Conservation (phyloP, 2,888 invertebrate genomes). For the Syrista parreyssii region DNA sequence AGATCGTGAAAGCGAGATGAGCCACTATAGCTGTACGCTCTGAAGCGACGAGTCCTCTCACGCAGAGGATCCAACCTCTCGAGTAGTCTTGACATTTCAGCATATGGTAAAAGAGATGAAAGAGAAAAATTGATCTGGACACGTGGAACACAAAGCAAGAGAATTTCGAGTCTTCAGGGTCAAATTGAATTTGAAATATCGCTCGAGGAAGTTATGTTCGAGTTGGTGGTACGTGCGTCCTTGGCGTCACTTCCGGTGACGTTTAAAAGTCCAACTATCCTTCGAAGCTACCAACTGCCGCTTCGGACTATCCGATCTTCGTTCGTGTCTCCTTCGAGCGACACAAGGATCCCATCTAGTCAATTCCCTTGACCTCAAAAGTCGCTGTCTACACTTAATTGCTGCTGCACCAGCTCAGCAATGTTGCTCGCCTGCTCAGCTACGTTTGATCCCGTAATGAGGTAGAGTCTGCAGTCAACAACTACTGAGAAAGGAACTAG, state of each 20-base stretch:
- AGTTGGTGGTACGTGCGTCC: not conserved
- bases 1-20: not conserved
- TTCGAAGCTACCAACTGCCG: not conserved
- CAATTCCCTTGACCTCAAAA: conserved; percentile 60
- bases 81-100: not conserved
- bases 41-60: not conserved
- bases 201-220: not conserved
- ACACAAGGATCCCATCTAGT: conserved; percentile 1
- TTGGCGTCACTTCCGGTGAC: not conserved
- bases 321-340: not conserved
- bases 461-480: not conserved
- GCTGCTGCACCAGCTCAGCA: not conserved
- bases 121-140: not conserved
- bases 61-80: not conserved
- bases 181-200: not conserved
- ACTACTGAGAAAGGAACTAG: not conserved
- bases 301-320: not conserved
- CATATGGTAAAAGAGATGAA: not conserved
- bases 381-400: conserved; percentile 13
- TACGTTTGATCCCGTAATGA: not conserved
- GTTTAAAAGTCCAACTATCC: not conserved
- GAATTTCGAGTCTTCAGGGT: not conserved
- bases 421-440: not conserved
- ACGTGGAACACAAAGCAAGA: not conserved
- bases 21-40: not conserved